Percentiles rank a stretch among this genome's conserved stretches.
Conservation (phyloP, 2,113 vertebrate species). For the Scomber japonicus region DNA sequence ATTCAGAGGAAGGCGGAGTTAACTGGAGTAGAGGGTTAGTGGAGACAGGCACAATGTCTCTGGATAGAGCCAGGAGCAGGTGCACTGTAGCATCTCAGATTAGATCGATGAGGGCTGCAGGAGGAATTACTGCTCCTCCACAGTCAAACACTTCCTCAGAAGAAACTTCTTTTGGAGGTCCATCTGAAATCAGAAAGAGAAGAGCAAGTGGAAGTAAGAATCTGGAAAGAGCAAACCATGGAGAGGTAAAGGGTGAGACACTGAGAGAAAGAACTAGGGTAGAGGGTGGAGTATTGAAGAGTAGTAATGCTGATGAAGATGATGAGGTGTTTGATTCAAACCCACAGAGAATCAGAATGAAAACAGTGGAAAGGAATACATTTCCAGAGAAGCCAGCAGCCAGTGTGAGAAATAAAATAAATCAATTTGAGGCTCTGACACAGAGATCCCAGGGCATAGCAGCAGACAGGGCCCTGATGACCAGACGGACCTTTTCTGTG, state of each 20-base stretch:
- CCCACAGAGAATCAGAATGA: conserved; percentile 29
- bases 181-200: not conserved
- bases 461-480: conserved; percentile 13
- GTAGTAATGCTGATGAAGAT: conserved; percentile 34
- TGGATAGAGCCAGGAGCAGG: conserved; percentile 73
- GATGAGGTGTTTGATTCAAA: conserved; percentile 50
- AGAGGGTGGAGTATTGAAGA: not conserved
- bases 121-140: not conserved
- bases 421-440: conserved; percentile 83
- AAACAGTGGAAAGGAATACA: conserved; percentile 36
- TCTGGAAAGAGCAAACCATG: not conserved
- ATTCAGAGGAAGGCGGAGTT: conserved; percentile 19
- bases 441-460: conserved; percentile 58
- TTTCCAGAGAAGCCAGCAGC: conserved; percentile 47
- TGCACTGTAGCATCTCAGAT: conserved; percentile 52
- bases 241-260: conserved; percentile 9
- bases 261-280: conserved; percentile 2
- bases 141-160: conserved; percentile 2
- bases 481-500: conserved; percentile 72
- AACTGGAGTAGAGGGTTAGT: not conserved
- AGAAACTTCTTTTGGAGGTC: conserved; percentile 19
- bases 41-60: conserved; percentile 64
- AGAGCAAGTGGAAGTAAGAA: conserved; percentile 14
- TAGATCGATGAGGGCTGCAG: conserved; percentile 42
- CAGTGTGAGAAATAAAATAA: conserved; percentile 84